Evolutionary conservation across 1,140 invertebrate genomes (phyloP), one percentile per base, ranked within the genome.

Genomic region (Himalopsyche phryganea): DNA sequence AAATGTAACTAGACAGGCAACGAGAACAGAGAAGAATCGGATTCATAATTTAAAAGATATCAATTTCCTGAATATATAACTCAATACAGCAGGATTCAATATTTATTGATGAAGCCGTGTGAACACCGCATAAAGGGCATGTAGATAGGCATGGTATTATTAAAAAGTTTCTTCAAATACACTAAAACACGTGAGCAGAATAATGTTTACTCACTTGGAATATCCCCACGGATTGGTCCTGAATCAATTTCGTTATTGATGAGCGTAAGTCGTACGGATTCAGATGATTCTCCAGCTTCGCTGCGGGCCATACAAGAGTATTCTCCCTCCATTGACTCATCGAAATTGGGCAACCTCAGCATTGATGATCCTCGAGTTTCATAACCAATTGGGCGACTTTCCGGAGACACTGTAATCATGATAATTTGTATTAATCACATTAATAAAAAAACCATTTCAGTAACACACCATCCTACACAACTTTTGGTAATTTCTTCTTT

Each of bases 151-250:
- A n/a, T n/a, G n/a, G n/a, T n/a, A n/a, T n/a, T n/a, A n/a, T n/a
- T n/a, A n/a, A n/a, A n/a, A n/a, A n/a, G n/a, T n/a, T n/a, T n/a
- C n/a, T n/a, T n/a, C n/a, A n/a, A n/a, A n/a, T n/a, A n/a, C n/a
- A n/a, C n/a, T n/a, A n/a, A n/a, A n/a, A n/a, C n/a, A n/a, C n/a
- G n/a, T n/a, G n/a, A n/a, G n/a, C n/a, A n/a, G n/a, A n/a, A n/a
- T n/a, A n/a, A n/a, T n/a, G n/a, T n/a, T 47, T n/a, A 49, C 18
- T 19, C 23, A 55, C 53, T 45, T 47, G 53, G 20, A 32, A 56
- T 56, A 33, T 56, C 54, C n/a, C 54, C 54, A 42, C 54, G 54
- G 10, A 49, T 13, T 48, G 54, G 54, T 15, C 36, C 54, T 14
- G 54, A 40, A 33, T 56, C 54, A 28, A 56, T 56, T 11, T 50